phyloP scores from a whole-genome alignment of 2,888 invertebrate species.

The Myopa testacea region DNA sequence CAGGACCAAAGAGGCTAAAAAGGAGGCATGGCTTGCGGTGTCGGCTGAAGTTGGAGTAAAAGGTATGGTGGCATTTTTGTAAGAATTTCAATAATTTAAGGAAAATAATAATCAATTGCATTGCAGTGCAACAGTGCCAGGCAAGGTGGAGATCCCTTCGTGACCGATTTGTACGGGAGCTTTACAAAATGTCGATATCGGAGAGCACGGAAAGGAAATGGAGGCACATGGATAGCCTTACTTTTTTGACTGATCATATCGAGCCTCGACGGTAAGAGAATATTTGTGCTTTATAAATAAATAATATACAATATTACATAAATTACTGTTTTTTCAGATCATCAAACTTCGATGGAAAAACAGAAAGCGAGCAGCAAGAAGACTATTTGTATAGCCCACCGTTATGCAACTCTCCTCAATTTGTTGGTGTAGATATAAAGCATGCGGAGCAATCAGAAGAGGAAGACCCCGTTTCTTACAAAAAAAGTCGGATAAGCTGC shows the following conservation, averaged over 20 bases:
- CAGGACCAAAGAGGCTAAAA: not conserved
- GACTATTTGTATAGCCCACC: no score
- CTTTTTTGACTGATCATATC: not conserved
- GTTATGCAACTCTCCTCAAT: no score
- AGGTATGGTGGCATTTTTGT: not conserved
- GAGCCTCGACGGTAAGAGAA: not conserved
- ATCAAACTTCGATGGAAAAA: not conserved
- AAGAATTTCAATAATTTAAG: not conserved
- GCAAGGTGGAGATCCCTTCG: not conserved
- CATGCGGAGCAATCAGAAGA: not conserved
- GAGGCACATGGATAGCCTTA: not conserved
- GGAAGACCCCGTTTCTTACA: not conserved
- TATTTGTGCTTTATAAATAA: not conserved
- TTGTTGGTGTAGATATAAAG: no score
- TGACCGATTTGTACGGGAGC: constrained; percentile 7
- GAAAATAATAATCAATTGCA: not conserved
- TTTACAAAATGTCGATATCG: not conserved
- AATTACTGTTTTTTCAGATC: not conserved
- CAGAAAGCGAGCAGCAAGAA: no score
- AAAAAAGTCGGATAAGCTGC: not conserved
- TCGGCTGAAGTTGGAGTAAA: not conserved
- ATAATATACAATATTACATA: not conserved
- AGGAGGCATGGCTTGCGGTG: not conserved
- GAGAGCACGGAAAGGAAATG: not conserved
- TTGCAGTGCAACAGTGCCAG: constrained; percentile 12